These are phyloP conservation scores for Pogona vitticeps DNA, from an alignment of 2,113 vertebrate genomes.

Conservation along the genomic window DNA sequence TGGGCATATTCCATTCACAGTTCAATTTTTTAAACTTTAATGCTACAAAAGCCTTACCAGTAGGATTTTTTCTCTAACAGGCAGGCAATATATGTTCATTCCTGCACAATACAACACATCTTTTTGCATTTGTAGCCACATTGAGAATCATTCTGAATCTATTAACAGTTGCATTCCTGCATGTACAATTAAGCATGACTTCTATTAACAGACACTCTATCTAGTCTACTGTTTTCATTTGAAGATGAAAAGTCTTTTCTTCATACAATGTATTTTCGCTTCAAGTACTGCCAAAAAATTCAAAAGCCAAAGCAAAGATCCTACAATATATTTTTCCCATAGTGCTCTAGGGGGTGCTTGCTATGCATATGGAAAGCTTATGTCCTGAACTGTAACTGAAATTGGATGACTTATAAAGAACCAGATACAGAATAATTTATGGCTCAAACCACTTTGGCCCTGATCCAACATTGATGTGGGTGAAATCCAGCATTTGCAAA, in stretches of 20 bases:
- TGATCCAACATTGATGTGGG: background rate
- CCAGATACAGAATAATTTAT: background rate
- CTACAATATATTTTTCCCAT: background rate
- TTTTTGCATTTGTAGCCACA: background rate
- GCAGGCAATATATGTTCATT: background rate
- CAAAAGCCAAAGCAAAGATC: slow-evolving; percentile 11
- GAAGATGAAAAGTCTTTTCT: background rate
- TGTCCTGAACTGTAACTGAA: background rate
- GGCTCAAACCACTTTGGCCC: background rate
- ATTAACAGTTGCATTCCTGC: background rate
- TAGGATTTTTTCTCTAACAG: background rate
- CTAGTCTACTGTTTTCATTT: background rate
- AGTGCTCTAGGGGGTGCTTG: slow-evolving; percentile 9
- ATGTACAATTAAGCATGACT: background rate
- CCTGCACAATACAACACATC: background rate
- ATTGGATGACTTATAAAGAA: background rate
- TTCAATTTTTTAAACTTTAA: background rate
- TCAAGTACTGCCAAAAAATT: background rate
- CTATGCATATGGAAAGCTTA: slow-evolving; percentile 11
- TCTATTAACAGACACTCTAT: background rate
- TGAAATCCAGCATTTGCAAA: background rate
- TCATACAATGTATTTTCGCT: slow-evolving; percentile 4
- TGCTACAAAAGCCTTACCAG: background rate
- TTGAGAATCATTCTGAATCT: background rate
- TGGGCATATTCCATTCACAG: background rate